Conservation (phyloP, 2,113 vertebrate species). For the Sander vitreus region DNA sequence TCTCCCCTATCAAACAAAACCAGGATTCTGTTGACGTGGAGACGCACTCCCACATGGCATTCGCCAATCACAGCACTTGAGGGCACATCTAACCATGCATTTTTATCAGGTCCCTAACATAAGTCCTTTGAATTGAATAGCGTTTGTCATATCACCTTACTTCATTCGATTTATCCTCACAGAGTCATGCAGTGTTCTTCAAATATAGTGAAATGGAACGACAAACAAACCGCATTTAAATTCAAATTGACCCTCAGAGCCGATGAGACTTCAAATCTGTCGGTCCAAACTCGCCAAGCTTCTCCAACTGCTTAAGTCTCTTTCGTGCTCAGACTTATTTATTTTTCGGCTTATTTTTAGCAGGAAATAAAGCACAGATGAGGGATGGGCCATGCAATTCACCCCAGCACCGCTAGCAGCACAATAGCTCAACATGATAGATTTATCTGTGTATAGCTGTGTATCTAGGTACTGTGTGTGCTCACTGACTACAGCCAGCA, state of each 20-base stretch:
- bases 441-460: slow-evolving; percentile 70
- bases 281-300: slow-evolving; percentile 32
- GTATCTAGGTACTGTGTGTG: slow-evolving; percentile 57
- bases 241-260: slow-evolving; percentile 55
- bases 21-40: slow-evolving; percentile 59
- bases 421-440: slow-evolving; percentile 79
- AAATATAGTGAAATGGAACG: slow-evolving; percentile 45
- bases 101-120: slow-evolving; percentile 59
- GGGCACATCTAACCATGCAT: slow-evolving; percentile 50
- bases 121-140: slow-evolving; percentile 59
- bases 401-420: slow-evolving; percentile 63
- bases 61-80: slow-evolving; percentile 54
- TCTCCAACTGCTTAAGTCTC: slow-evolving; percentile 46
- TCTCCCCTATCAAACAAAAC: slow-evolving; percentile 59
- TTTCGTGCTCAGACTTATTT: slow-evolving; percentile 59
- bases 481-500: slow-evolving; percentile 42
- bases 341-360: slow-evolving; percentile 76
- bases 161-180: slow-evolving; percentile 33
- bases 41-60: slow-evolving; percentile 59
- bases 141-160: slow-evolving; percentile 49
- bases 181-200: slow-evolving; percentile 33
- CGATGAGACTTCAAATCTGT: slow-evolving; percentile 37
- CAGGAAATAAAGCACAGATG: slow-evolving; percentile 69
- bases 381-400: slow-evolving; percentile 70
- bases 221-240: slow-evolving; percentile 53